These are phyloP conservation scores for Molossus alvarezi DNA, from an alignment of 2,797 vertebrate species.

Conservation along the genomic window DNA sequence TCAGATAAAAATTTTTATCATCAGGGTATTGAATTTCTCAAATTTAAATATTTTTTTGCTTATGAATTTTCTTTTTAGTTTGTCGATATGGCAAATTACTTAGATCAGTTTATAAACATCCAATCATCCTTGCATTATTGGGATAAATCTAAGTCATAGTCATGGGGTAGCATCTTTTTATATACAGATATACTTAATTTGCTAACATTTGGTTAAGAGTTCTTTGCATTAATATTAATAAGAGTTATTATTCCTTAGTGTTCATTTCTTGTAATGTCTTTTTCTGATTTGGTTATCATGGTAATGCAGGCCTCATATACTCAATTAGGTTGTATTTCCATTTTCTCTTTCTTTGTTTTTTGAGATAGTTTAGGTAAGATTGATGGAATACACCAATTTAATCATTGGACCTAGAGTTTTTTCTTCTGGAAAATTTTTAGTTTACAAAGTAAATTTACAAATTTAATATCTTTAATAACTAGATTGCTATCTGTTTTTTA, in stretches of 20 bases:
- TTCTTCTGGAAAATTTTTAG: neutral
- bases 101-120: neutral
- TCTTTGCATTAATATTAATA: neutral
- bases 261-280: neutral
- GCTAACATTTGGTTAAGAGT: neutral
- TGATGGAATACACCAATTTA: neutral
- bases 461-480: neutral
- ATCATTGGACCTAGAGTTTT: neutral
- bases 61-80: neutral
- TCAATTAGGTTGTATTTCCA: neutral
- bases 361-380: neutral
- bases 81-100: neutral
- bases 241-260: neutral
- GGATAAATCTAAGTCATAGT: neutral
- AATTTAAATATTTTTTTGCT: neutral
- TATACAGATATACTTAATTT: neutral
- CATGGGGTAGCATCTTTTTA: neutral
- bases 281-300: neutral
- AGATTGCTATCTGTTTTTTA: neutral
- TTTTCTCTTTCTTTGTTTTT: neutral
- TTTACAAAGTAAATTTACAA: neutral
- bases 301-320: neutral
- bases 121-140: neutral
- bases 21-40: neutral
- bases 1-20: neutral